Percentiles rank a stretch among this genome's conserved stretches.
phyloP scores from a whole-genome alignment of 1,140 invertebrate species.

The Chrysoperla carnea region DNA sequence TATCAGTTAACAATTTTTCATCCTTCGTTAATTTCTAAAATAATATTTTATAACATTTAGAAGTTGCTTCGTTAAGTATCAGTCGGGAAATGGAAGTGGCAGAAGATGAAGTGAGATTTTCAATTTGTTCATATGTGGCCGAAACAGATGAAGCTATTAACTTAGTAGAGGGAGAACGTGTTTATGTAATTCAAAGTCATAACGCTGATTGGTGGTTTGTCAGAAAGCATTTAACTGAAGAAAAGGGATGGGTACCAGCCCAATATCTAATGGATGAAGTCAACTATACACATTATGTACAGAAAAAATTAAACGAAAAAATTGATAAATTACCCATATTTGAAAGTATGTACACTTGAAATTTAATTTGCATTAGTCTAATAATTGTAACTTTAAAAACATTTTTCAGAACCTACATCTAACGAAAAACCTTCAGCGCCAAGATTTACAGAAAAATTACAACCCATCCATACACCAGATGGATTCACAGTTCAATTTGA shows the following conservation, averaged over 20 bases:
- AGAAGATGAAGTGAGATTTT: slow-evolving; percentile 60
- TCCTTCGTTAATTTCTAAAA: no score
- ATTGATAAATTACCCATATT: slow-evolving; percentile 81
- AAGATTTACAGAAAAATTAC: slow-evolving; percentile 67
- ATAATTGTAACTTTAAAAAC: background rate
- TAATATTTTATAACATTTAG: slow-evolving; percentile 15
- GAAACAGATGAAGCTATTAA: slow-evolving; percentile 75
- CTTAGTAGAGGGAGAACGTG: slow-evolving; percentile 75
- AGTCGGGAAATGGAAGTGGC: slow-evolving; percentile 31
- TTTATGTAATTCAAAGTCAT: slow-evolving; percentile 67
- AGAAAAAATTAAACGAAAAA: slow-evolving; percentile 77
- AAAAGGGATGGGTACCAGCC: slow-evolving; percentile 84
- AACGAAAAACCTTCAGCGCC: slow-evolving; percentile 64
- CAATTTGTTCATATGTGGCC: slow-evolving; percentile 71
- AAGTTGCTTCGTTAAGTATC: slow-evolving; percentile 36
- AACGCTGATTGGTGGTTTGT: slow-evolving; percentile 79
- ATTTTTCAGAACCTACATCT: slow-evolving; percentile 49
- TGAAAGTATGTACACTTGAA: slow-evolving; percentile 51
- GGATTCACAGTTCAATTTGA: slow-evolving; percentile 80
- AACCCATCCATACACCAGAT: slow-evolving; percentile 66
- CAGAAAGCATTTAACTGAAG: slow-evolving; percentile 71
- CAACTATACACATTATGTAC: slow-evolving; percentile 64
- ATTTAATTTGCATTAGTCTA: background rate
- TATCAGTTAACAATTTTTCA: no score
- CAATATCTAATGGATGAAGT: slow-evolving; percentile 67